Conservation (phyloP, 2,113 vertebrate genomes). For the Catharus bicknelli region DNA sequence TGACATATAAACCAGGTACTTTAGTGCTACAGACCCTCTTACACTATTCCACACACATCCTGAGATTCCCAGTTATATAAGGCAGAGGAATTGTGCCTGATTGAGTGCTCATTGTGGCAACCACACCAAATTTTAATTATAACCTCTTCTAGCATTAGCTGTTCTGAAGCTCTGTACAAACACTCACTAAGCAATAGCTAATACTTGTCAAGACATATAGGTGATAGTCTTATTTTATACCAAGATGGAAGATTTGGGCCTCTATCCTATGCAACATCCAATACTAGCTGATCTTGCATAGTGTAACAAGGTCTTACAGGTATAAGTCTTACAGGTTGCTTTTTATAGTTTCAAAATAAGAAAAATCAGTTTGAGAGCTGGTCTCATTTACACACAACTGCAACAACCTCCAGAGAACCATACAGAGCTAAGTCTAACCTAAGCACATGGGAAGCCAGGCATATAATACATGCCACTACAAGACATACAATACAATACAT, state of each 20-base stretch:
- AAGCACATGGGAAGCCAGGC: rapidly evolving
- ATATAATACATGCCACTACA: no score
- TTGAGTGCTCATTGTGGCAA: not conserved
- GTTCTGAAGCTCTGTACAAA: not conserved
- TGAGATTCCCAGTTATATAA: not conserved
- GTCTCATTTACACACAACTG: not conserved
- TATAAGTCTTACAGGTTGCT: not conserved
- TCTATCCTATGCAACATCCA: not conserved
- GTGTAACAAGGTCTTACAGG: not conserved
- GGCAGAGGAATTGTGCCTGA: not conserved
- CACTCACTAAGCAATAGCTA: not conserved
- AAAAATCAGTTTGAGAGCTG: not conserved
- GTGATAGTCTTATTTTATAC: not conserved
- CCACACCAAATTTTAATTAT: not conserved
- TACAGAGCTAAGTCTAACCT: not conserved
- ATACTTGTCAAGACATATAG: not conserved
- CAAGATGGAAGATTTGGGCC: not conserved
- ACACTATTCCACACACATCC: not conserved
- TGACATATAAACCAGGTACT: not conserved
- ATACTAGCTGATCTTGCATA: not conserved
- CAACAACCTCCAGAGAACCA: not conserved
- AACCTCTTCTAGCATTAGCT: not conserved
- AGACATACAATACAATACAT: not conserved
- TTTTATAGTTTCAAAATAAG: not conserved
- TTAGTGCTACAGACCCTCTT: not conserved